phyloP scores from a whole-genome alignment of 2,888 invertebrate species.

The Panopea generosa region DNA sequence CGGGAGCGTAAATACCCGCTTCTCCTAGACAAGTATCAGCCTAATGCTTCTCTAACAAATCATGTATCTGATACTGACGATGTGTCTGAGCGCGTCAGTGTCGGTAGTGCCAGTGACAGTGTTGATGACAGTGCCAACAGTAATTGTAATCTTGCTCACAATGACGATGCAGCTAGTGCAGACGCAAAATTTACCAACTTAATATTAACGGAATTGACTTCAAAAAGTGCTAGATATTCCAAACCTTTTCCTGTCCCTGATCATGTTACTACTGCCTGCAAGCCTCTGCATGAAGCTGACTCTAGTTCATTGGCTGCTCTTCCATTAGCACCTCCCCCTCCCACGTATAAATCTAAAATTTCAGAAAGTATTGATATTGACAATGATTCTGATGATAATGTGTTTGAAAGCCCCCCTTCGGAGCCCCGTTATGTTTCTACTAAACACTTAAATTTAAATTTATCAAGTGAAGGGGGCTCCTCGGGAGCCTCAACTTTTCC shows the following conservation, averaged over 20 bases:
- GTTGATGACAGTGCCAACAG: neutral
- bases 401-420: constrained; percentile 61
- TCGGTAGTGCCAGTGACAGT: constrained; percentile 36
- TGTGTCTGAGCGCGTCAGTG: constrained; percentile 5
- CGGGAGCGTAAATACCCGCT: constrained; percentile 93
- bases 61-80: neutral
- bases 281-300: constrained; percentile 54
- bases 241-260: constrained; percentile 50
- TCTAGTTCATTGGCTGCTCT: constrained; percentile 67
- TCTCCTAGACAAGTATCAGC: constrained; percentile 84
- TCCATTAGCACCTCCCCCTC: constrained; percentile 71
- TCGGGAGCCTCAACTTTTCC: constrained; percentile 73
- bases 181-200: constrained; percentile 23
- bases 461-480: constrained; percentile 57
- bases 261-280: constrained; percentile 31
- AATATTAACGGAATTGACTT: constrained; percentile 25
- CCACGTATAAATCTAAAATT: constrained; percentile 48
- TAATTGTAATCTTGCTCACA: neutral
- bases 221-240: constrained; percentile 32
- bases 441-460: constrained; percentile 41
- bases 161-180: constrained; percentile 2
- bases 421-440: constrained; percentile 21
- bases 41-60: neutral
- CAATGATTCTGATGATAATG: constrained; percentile 67
- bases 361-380: constrained; percentile 39